Evolutionary conservation across 1,140 invertebrate species (phyloP).

Genomic region (Caenorhabditis tropicalis): DNA sequence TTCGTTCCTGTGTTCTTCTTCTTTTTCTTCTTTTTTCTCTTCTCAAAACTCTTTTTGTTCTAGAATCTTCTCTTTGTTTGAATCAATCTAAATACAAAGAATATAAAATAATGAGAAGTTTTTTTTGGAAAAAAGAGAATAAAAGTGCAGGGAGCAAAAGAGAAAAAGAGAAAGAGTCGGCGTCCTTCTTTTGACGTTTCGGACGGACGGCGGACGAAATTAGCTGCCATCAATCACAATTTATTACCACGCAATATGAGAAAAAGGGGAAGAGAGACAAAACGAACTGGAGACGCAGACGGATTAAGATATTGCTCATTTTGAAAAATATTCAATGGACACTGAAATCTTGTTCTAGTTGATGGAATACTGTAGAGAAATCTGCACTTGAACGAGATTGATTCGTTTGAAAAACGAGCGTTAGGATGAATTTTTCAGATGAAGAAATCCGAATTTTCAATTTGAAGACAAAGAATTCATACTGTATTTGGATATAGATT

Average conservation of each 20-base stretch:
- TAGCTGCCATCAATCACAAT: constrained; percentile 42
- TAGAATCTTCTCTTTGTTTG: neutral
- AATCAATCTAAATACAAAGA: neutral
- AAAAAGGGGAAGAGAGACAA: neutral
- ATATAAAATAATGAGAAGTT: neutral
- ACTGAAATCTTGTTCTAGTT: too few relatives aligned
- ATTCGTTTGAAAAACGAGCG: too few relatives aligned
- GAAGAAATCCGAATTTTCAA: too few relatives aligned
- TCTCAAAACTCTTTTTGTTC: neutral
- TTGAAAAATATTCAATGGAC: neutral
- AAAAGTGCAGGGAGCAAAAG: constrained; percentile 11
- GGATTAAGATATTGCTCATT: neutral
- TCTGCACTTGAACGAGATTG: too few relatives aligned
- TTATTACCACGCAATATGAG: constrained; percentile 36
- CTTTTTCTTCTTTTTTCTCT: neutral
- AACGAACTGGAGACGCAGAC: neutral
- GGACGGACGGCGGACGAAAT: constrained; percentile 26
- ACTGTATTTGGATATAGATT: too few relatives aligned
- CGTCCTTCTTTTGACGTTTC: constrained; percentile 38
- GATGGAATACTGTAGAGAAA: too few relatives aligned
- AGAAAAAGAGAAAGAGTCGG: neutral
- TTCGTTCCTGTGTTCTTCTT: constrained; percentile 31
- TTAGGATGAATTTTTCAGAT: too few relatives aligned
- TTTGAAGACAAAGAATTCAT: too few relatives aligned
- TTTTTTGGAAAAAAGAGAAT: neutral